Conservation (phyloP, 2,113 vertebrate genomes). For the Megaptera novaeangliae region DNA sequence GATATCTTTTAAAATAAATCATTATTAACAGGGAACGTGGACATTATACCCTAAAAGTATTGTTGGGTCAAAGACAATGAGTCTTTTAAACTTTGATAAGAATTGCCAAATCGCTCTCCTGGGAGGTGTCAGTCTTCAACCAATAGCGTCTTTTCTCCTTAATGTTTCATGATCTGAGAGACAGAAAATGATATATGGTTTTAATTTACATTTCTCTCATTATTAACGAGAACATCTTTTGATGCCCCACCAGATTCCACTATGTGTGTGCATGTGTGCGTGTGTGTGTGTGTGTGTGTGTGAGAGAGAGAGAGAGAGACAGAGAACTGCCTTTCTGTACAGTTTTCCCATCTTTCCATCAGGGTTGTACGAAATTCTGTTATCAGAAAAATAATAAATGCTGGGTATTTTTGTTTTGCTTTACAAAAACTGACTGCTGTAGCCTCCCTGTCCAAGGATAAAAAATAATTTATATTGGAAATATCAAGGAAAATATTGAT, state of each 20-base stretch:
- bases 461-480: neutral
- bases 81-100: neutral
- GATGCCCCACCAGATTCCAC: neutral
- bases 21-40: neutral
- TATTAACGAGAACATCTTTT: neutral
- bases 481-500: neutral
- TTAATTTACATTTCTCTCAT: neutral
- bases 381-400: constrained; percentile 11
- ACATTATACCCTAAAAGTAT: neutral
- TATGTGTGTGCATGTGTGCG: neutral
- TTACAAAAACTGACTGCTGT: neutral
- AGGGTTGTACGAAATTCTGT: neutral
- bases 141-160: neutral
- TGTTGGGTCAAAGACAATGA: neutral
- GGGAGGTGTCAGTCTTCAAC: neutral
- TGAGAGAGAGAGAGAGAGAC: too few relatives aligned
- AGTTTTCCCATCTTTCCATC: neutral
- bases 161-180: neutral
- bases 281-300: too few relatives aligned
- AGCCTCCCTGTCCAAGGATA: neutral
- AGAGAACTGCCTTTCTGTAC: neutral
- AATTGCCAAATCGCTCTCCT: neutral
- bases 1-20: neutral
- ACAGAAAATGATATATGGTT: neutral
- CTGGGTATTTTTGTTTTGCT: neutral